Percentiles rank a stretch among this genome's conserved stretches.
Evolutionary conservation across 1,140 invertebrate genomes (phyloP).

Genomic region (Tribolium madens): DNA sequence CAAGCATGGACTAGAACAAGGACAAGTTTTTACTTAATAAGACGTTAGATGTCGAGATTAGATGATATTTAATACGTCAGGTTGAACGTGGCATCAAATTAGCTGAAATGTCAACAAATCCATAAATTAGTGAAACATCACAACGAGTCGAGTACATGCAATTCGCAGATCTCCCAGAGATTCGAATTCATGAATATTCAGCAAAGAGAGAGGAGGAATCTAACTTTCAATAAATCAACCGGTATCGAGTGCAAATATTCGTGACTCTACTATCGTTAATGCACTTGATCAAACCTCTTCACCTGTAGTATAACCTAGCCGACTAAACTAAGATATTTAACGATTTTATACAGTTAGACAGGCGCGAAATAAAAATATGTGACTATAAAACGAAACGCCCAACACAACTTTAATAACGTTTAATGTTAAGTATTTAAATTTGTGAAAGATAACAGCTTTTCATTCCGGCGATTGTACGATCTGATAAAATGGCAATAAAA

Average conservation of each 20-base stretch:
- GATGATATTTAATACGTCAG: slow-evolving; percentile 31
- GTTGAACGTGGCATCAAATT: slow-evolving; percentile 40
- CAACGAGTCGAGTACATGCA: slow-evolving; percentile 29
- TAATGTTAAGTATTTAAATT: slow-evolving; percentile 31
- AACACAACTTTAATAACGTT: slow-evolving; percentile 2
- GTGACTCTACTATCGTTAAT: slow-evolving; percentile 48
- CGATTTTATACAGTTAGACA: slow-evolving; percentile 18
- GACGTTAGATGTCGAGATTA: slow-evolving; percentile 26
- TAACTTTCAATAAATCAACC: slow-evolving; percentile 49
- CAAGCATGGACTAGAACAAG: slow-evolving; percentile 5
- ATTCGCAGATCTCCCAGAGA: slow-evolving; percentile 45
- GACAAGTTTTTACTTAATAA: slow-evolving; percentile 33
- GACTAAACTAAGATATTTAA: slow-evolving; percentile 29
- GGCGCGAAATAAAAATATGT: slow-evolving; percentile 39
- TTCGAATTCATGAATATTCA: slow-evolving; percentile 50
- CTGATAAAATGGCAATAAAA: slow-evolving; percentile 23
- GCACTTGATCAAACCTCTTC: slow-evolving; percentile 31
- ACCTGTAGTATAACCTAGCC: slow-evolving; percentile 1
- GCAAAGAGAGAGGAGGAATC: slow-evolving; percentile 48
- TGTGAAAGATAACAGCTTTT: slow-evolving; percentile 30
- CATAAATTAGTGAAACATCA: slow-evolving; percentile 45
- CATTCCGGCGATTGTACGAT: not conserved
- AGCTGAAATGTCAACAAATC: slow-evolving; percentile 36
- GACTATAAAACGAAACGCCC: slow-evolving; percentile 9
- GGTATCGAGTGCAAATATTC: slow-evolving; percentile 50